Base-by-base conservation (phyloP, 2,113 vertebrate genomes). In the Callorhinus ursinus region DNA sequence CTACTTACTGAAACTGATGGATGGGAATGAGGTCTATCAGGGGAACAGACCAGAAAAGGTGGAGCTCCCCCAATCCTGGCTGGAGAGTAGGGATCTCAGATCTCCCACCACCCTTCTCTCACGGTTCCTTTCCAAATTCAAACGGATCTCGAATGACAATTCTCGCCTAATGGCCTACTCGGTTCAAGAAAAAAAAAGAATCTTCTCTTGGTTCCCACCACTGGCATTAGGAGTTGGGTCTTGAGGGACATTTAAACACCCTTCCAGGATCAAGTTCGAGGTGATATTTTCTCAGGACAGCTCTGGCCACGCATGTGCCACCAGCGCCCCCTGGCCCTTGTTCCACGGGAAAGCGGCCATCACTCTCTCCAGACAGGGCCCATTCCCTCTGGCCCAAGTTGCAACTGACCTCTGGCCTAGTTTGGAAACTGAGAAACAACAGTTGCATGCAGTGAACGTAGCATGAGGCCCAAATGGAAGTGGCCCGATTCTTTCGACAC, bases 91-190 rank as follows among this genome's bases (percentile, higher is more conserved):
- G 7, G 39, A 51, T 31, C 21, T 67, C 33, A 65, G 36, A 5
- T 79, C n/a, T 83, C 42, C 13, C 26, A 49, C 49, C 76, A 42
- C 11, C 42, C 76, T 85, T 46, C 36, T 57, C 22, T 86, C 39
- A 28, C 15, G n/a, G 21, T 53, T 90, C 67, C 55, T 80, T 84
- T 69, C 69, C 36, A 90, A 97, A 95, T 81, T 55, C 74, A 81
- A 95, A 76, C 2, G 83, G 1, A 39, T 61, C 21, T 84, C 28
- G 2, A 80, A 91, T 39, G 42, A 87, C 11, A 42, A 19, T 74
- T 87, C 67, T 96, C 18, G 16, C 16, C 36, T 46, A 95, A 92
- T 8, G 15, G 24, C 67, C 71, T 82, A 67, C 26, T 96, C 61
- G 46, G 24, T 51, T 65, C 71, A 89, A 92, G 15, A 14, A 79